phyloP scores from a whole-genome alignment of 1,140 invertebrate species.

The Temnothorax nylanderi region DNA sequence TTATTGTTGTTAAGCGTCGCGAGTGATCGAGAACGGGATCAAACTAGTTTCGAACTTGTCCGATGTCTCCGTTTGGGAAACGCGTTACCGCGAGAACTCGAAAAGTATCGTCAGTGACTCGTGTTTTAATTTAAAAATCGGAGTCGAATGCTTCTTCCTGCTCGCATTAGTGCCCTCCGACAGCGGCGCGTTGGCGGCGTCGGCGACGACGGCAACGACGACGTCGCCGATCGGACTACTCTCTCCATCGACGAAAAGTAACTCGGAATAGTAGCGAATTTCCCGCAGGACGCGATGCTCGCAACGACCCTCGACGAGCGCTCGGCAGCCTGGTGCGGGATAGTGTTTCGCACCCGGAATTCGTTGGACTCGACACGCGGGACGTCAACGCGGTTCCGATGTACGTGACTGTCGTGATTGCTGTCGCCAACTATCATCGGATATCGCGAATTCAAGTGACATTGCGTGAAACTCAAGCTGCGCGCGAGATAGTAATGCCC shows the following conservation, averaged over 20 bases:
- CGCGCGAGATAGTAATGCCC: neutral
- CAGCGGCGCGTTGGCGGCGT: constrained; percentile 58
- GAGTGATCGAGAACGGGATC: neutral
- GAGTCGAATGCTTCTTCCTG: constrained; percentile 26
- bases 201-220: constrained; percentile 11
- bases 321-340: constrained; percentile 51
- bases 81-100: constrained; percentile 1
- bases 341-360: constrained; percentile 44
- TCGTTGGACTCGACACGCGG: constrained; percentile 39
- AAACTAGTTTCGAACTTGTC: neutral
- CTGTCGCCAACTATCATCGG: neutral
- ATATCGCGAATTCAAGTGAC: constrained; percentile 2
- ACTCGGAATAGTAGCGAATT: neutral
- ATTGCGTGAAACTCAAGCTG: neutral
- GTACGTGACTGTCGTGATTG: neutral
- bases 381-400: constrained; percentile 21
- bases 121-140: neutral
- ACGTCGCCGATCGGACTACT: constrained; percentile 4
- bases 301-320: constrained; percentile 46
- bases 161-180: constrained; percentile 29
- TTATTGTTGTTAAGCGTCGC: neutral
- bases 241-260: neutral
- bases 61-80: neutral
- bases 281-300: constrained; percentile 30
- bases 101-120: neutral